Conservation (phyloP, 2,113 vertebrate species). For the Pseudorhombus dupliciocellatus region DNA sequence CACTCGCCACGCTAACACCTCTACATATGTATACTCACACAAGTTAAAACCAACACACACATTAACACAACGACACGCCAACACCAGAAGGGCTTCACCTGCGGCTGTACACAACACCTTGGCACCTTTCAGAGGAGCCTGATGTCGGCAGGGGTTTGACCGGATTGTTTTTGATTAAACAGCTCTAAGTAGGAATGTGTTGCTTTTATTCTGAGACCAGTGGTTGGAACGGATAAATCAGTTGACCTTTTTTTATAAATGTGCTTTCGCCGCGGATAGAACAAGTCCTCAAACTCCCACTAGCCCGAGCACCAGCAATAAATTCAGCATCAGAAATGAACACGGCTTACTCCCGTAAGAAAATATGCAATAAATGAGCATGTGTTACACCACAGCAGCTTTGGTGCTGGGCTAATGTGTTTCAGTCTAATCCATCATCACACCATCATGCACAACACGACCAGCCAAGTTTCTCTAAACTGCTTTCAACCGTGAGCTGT, state of each 20-base stretch:
- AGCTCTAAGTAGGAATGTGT: background rate
- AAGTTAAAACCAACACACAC: constrained; percentile 34
- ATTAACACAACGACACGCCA: constrained; percentile 13
- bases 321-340: background rate
- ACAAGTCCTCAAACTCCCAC: constrained; percentile 9
- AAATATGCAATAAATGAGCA: constrained; percentile 3
- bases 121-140: constrained; percentile 24
- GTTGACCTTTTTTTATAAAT: background rate
- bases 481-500: constrained; percentile 10
- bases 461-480: constrained; percentile 33
- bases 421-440: constrained; percentile 46
- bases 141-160: background rate
- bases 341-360: background rate
- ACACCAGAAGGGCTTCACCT: constrained; percentile 27
- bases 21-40: constrained; percentile 58
- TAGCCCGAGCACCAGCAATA: background rate
- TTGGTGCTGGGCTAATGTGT: constrained; percentile 48
- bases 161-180: background rate
- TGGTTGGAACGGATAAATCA: background rate
- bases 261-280: constrained; percentile 7
- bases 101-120: constrained; percentile 18
- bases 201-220: constrained; percentile 11
- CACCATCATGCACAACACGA: constrained; percentile 1
- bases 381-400: constrained; percentile 4
- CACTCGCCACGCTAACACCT: constrained; percentile 66